Evolutionary conservation across 2,113 vertebrate species (phyloP).

Genomic region (Notothenia coriiceps): DNA sequence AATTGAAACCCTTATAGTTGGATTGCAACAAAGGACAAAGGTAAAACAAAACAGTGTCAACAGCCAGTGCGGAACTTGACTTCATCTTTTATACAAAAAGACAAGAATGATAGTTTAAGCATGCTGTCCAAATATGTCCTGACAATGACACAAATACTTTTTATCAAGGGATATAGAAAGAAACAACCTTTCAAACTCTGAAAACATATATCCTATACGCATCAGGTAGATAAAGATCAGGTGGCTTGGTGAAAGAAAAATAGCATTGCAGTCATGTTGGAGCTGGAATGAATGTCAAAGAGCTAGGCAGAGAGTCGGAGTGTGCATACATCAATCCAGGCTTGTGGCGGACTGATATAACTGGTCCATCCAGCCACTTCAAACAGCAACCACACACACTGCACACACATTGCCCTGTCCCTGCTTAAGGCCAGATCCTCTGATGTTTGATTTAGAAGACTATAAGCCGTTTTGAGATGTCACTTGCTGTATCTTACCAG

Average conservation of each 20-base stretch:
- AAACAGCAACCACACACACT: conserved; percentile 30
- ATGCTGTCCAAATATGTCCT: background rate
- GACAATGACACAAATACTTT: background rate
- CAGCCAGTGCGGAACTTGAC: background rate
- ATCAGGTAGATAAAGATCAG: conserved; percentile 19
- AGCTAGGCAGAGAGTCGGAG: conserved; percentile 30
- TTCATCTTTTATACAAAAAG: conserved; percentile 2
- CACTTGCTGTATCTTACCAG: background rate
- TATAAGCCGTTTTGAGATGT: background rate
- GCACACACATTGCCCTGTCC: conserved; percentile 22
- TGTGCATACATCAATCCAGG: conserved; percentile 41
- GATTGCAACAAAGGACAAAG: conserved; percentile 14
- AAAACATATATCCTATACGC: background rate
- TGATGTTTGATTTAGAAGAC: background rate
- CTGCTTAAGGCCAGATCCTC: background rate
- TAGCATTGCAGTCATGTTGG: background rate
- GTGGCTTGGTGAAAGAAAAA: conserved; percentile 19
- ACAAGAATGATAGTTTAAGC: background rate
- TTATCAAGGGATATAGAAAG: background rate
- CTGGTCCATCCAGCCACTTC: conserved; percentile 69
- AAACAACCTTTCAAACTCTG: background rate
- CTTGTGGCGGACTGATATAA: conserved; percentile 68
- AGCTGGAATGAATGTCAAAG: conserved; percentile 33
- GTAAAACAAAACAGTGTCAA: conserved; percentile 10
- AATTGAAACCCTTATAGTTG: conserved; percentile 13